These are phyloP conservation scores for Beris morrisii DNA, from an alignment of 2,888 invertebrate genomes.

Conservation along the genomic window DNA sequence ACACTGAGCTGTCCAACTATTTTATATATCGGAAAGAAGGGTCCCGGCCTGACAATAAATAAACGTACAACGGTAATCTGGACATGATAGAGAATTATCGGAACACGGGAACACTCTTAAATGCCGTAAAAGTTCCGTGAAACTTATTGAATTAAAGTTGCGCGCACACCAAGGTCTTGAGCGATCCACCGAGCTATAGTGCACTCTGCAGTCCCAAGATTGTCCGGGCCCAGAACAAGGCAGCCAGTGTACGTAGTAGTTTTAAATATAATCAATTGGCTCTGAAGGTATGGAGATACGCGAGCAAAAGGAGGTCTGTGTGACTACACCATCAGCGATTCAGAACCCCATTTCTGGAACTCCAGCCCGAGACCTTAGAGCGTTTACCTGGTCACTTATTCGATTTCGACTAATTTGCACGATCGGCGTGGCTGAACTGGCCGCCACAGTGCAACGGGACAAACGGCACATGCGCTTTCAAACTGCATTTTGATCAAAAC, in stretches of 20 bases:
- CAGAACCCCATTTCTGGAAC: neutral
- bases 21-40: conserved; percentile 4
- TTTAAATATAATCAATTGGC: conserved; percentile 30
- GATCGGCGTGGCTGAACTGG: conserved; percentile 20
- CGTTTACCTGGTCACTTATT: conserved; percentile 5
- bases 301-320: conserved; percentile 21
- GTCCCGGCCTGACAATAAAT: conserved; percentile 25
- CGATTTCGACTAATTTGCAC: conserved; percentile 27
- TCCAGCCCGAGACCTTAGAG: neutral
- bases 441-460: conserved; percentile 6
- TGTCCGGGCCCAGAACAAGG: conserved; percentile 2
- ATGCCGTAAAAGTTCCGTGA: conserved; percentile 29
- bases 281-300: conserved; percentile 23
- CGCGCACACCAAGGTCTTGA: conserved; percentile 6
- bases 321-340: no score
- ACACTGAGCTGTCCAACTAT: no score
- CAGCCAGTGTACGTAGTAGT: conserved; percentile 7
- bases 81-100: conserved; percentile 29
- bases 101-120: conserved; percentile 32
- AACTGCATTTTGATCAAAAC: conserved; percentile 17
- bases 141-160: conserved; percentile 30
- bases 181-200: neutral
- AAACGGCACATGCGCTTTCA: conserved; percentile 4
- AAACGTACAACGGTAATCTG: conserved; percentile 29
- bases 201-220: neutral